Conservation (phyloP, 92 coral and sea anemone species). For the Diadumene lineata region DNA sequence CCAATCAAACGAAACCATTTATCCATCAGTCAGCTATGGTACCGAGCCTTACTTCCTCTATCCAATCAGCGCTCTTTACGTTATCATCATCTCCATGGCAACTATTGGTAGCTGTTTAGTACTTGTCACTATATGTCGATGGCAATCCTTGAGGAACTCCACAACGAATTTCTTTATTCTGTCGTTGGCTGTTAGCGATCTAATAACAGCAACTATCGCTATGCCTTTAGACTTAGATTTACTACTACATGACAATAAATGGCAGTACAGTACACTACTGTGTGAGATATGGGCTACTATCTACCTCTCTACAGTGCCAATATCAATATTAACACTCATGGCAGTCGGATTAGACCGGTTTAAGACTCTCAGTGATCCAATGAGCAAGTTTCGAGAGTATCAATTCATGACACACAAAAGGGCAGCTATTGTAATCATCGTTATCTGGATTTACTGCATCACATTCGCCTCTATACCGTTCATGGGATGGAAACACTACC, state of each 20-base stretch:
- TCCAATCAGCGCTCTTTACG: slow-evolving; percentile 26
- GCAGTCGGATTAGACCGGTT: slow-evolving; percentile 64
- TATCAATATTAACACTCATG: slow-evolving; percentile 61
- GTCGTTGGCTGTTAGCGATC: slow-evolving; percentile 73
- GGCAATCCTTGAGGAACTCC: slow-evolving; percentile 56
- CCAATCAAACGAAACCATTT: slow-evolving; percentile 12
- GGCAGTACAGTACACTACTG: slow-evolving; percentile 51
- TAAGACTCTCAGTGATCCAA: slow-evolving; percentile 56
- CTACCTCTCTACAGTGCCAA: slow-evolving; percentile 77
- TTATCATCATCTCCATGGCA: slow-evolving; percentile 53
- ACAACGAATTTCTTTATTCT: slow-evolving; percentile 61
- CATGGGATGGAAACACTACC: slow-evolving; percentile 61
- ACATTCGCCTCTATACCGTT: slow-evolving; percentile 66
- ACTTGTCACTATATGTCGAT: slow-evolving; percentile 47
- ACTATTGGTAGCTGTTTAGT: slow-evolving; percentile 64
- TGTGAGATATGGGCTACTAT: slow-evolving; percentile 70
- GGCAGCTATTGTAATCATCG: slow-evolving; percentile 34
- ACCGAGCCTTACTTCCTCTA: slow-evolving; percentile 40
- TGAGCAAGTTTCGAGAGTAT: slow-evolving; percentile 51
- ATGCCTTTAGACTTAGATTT: slow-evolving; percentile 72
- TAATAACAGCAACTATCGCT: slow-evolving; percentile 61
- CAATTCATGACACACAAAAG: slow-evolving; percentile 67
- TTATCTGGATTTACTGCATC: slow-evolving; percentile 72
- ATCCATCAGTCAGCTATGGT: slow-evolving; percentile 20
- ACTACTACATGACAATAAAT: slow-evolving; percentile 37